Conservation (phyloP, 2,888 invertebrate genomes). For the Parapristionchus giblindavisi region DNA sequence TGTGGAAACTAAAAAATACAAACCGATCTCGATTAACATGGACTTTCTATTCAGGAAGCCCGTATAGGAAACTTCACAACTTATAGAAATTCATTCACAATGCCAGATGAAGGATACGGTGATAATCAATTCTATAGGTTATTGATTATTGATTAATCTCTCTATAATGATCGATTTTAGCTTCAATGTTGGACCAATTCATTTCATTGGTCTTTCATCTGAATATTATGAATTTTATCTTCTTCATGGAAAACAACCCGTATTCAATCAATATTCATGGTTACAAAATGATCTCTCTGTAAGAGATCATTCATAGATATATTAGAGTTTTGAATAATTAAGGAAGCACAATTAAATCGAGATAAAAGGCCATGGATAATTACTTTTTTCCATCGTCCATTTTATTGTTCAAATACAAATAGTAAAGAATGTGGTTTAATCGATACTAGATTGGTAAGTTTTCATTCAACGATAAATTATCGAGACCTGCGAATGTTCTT, state of each 20-base stretch:
- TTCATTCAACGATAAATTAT: no score
- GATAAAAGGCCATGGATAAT: slow-evolving; percentile 82
- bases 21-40: no score
- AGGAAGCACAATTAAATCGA: slow-evolving; percentile 76
- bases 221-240: slow-evolving; percentile 89
- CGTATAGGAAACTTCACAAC: slow-evolving; percentile 83
- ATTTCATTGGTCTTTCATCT: slow-evolving; percentile 89
- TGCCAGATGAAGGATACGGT: slow-evolving; percentile 78
- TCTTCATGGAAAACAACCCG: slow-evolving; percentile 83
- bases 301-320: no score
- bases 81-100: slow-evolving; percentile 87
- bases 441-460: slow-evolving; percentile 65
- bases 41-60: no score
- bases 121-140: slow-evolving; percentile 70
- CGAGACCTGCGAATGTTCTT: no score
- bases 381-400: slow-evolving; percentile 85
- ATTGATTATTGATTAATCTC: no score
- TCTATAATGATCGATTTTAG: no score
- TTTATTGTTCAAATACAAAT: slow-evolving; percentile 81
- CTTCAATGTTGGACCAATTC: slow-evolving; percentile 88
- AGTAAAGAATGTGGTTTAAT: slow-evolving; percentile 71
- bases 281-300: slow-evolving; percentile 61
- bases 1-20: no score
- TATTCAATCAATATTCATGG: slow-evolving; percentile 66
- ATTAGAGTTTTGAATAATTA: slow-evolving; percentile 43